phyloP scores from a whole-genome alignment of 2,113 vertebrate genomes.

The Pica pica region DNA sequence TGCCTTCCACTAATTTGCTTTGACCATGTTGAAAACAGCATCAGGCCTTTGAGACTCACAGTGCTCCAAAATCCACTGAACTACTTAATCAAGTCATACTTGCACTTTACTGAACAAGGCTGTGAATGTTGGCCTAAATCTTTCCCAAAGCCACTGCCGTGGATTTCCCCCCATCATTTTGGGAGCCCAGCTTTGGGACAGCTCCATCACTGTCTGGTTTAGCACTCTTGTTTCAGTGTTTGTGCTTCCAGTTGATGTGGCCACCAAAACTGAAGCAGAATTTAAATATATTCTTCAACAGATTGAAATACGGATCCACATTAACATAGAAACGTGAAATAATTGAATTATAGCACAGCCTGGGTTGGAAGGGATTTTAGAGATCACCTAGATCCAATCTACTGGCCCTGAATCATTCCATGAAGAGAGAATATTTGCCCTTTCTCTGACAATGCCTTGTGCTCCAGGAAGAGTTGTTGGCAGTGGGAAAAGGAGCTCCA shows the following conservation, averaged over 20 bases:
- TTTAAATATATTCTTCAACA: neutral
- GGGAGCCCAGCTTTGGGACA: neutral
- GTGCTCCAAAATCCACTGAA: neutral
- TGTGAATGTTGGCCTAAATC: neutral
- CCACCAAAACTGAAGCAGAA: neutral
- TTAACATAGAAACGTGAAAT: neutral
- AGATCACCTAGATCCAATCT: neutral
- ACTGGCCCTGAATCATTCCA: neutral
- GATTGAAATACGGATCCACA: neutral
- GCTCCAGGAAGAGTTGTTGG: neutral
- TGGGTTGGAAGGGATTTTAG: neutral
- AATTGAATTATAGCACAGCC: accelerated
- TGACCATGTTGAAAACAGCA: neutral
- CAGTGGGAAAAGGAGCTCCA: neutral
- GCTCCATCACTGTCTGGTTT: neutral
- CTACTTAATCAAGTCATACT: neutral
- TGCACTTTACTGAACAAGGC: neutral
- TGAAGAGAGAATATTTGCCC: neutral
- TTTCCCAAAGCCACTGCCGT: neutral
- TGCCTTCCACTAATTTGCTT: neutral
- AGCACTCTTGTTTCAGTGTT: neutral
- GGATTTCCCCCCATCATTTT: neutral
- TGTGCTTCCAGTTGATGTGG: neutral
- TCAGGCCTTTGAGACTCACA: neutral
- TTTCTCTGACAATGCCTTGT: neutral